phyloP scores from a whole-genome alignment of 2,888 invertebrate species.

The Hydriomena furcata region DNA sequence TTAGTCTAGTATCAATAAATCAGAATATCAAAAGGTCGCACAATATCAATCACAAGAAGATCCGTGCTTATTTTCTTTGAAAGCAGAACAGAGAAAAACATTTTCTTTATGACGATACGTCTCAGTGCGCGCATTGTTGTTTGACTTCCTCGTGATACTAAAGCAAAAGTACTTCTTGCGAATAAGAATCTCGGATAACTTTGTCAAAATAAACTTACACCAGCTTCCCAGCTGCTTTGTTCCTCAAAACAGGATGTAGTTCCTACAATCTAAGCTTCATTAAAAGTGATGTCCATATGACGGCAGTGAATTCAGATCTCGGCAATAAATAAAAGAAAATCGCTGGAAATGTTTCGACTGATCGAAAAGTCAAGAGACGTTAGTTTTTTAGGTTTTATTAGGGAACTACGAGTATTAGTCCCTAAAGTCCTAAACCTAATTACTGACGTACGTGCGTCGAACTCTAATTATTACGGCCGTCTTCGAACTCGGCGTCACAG shows the following conservation, averaged over 20 bases:
- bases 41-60: constrained; percentile 7
- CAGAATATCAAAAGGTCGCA: constrained; percentile 1
- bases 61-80: constrained; percentile 20
- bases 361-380: too few relatives aligned
- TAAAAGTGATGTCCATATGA: too few relatives aligned
- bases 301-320: too few relatives aligned
- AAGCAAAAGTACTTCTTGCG: constrained; percentile 16
- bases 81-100: constrained; percentile 16
- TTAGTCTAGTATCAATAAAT: constrained; percentile 1
- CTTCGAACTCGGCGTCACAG: too few relatives aligned
- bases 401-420: too few relatives aligned
- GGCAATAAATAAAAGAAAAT: too few relatives aligned
- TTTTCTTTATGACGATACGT: constrained; percentile 26
- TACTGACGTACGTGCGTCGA: too few relatives aligned
- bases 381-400: too few relatives aligned
- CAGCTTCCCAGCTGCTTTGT: constrained; percentile 21
- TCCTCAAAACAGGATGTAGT: constrained; percentile 17
- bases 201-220: constrained; percentile 28
- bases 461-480: too few relatives aligned
- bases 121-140: constrained; percentile 23
- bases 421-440: too few relatives aligned
- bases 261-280: not conserved
- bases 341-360: too few relatives aligned
- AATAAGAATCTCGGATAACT: constrained; percentile 24
- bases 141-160: constrained; percentile 15